phyloP scores from a whole-genome alignment of 2,888 invertebrate species.

The Macrophya alboannulata region DNA sequence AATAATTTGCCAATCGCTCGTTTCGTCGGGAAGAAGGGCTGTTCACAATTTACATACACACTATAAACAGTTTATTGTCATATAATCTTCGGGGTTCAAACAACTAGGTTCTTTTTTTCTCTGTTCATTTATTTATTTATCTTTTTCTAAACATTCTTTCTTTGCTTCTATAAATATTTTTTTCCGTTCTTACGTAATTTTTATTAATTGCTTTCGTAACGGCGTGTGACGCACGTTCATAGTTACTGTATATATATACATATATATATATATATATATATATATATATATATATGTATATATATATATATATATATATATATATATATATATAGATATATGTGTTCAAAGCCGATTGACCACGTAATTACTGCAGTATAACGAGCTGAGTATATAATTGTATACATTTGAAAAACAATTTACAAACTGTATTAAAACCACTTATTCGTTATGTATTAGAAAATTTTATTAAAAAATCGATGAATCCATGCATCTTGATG shows the following conservation, averaged over 20 bases:
- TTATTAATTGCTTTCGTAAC: slow-evolving; percentile 8
- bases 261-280: too few relatives aligned
- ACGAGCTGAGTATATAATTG: background rate
- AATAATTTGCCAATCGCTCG: background rate
- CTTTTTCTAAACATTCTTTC: background rate
- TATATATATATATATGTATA: too few relatives aligned
- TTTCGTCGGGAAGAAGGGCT: background rate
- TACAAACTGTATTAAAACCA: background rate
- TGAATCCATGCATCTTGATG: background rate
- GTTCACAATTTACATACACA: background rate
- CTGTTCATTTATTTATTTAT: background rate
- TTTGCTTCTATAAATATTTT: background rate
- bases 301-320: too few relatives aligned
- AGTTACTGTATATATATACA: background rate
- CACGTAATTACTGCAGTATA: slow-evolving; percentile 23
- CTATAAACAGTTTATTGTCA: background rate
- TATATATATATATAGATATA: background rate
- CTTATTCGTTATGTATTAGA: background rate
- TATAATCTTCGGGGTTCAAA: background rate
- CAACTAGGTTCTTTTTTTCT: background rate
- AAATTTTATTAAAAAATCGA: background rate
- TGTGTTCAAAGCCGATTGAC: background rate
- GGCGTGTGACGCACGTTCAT: slow-evolving; percentile 23
- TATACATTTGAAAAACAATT: background rate
- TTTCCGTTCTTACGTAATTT: slow-evolving; percentile 17